Conservation (phyloP, 2,888 invertebrate genomes). For the Periphyllus acericola region DNA sequence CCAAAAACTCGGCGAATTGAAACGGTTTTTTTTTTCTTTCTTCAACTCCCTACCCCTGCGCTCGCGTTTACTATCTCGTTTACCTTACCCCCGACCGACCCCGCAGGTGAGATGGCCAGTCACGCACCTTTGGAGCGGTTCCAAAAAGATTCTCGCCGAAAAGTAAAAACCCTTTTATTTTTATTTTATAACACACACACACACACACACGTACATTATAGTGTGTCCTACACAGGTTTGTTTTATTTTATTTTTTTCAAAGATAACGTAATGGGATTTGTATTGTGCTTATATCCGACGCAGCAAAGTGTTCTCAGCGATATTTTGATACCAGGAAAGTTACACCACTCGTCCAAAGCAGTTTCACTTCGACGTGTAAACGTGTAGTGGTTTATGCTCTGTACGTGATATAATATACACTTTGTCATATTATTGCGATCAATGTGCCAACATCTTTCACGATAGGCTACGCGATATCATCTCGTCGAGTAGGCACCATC, state of each 20-base stretch:
- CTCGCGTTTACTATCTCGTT: slow-evolving; percentile 48
- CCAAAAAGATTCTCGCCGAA: slow-evolving; percentile 46
- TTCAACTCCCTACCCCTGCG: neutral
- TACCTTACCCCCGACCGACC: slow-evolving; percentile 25
- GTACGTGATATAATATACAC: too few relatives aligned
- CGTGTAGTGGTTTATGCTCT: neutral
- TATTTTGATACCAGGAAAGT: neutral
- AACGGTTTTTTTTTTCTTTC: slow-evolving; percentile 51
- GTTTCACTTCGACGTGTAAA: neutral
- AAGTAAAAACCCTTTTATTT: slow-evolving; percentile 48
- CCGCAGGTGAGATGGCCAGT: slow-evolving; percentile 40
- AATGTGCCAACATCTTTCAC: neutral
- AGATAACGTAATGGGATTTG: neutral
- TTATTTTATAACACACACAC: slow-evolving; percentile 14
- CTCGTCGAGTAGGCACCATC: neutral
- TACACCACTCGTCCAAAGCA: neutral
- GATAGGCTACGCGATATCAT: neutral
- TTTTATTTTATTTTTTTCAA: neutral
- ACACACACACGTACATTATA: neutral
- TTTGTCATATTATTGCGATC: neutral
- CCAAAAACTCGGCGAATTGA: slow-evolving; percentile 55
- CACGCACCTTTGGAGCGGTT: slow-evolving; percentile 30
- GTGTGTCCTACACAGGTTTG: too few relatives aligned
- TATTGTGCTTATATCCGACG: neutral
- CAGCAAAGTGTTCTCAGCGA: neutral